A percentile compares a stretch with the other conserved stretches of the same genome.
Conservation (phyloP, 2,797 vertebrate species). For the Hyperoplus lanceolatus region DNA sequence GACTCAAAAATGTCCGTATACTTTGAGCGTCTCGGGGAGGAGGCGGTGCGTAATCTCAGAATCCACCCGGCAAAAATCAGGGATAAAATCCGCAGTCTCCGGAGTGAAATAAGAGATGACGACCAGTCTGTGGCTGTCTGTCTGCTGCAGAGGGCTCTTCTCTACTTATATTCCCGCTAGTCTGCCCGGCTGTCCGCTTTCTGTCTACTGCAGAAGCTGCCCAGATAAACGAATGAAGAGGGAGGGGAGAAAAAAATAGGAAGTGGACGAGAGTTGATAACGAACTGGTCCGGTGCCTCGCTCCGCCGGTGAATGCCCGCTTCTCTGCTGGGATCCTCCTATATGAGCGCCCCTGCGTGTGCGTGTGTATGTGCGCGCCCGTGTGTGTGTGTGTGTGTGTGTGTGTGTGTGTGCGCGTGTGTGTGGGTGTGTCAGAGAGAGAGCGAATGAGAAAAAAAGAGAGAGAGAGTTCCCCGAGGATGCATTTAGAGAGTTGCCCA, state of each 20-base stretch:
- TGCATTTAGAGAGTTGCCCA: slow-evolving; percentile 52
- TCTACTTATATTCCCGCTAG: background rate
- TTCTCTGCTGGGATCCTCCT: slow-evolving; percentile 57
- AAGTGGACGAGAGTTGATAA: slow-evolving; percentile 49
- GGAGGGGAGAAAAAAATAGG: background rate
- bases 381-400: background rate
- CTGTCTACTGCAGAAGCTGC: slow-evolving; percentile 23
- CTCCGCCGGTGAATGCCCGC: slow-evolving; percentile 41
- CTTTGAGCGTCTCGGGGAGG: slow-evolving; percentile 25
- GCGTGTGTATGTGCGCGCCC: background rate
- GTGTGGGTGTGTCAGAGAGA: background rate
- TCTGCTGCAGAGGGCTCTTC: slow-evolving; percentile 24
- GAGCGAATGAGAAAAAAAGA: background rate
- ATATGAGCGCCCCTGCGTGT: slow-evolving; percentile 46
- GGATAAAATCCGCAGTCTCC: slow-evolving; percentile 73
- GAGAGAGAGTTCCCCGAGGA: slow-evolving; percentile 42
- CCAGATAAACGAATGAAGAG: background rate
- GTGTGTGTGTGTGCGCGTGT: slow-evolving; percentile 18
- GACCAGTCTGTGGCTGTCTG: slow-evolving; percentile 57
- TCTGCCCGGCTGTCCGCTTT: background rate
- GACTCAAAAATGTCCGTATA: slow-evolving; percentile 19
- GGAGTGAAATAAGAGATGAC: slow-evolving; percentile 56
- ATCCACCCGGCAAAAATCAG: slow-evolving; percentile 34
- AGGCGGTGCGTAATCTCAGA: slow-evolving; percentile 37
- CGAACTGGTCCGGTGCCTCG: slow-evolving; percentile 44